Evolutionary conservation across 2,888 invertebrate genomes (phyloP), one percentile per base, ranked within the genome.

Genomic region (Lordiphosa fenestrarum): DNA sequence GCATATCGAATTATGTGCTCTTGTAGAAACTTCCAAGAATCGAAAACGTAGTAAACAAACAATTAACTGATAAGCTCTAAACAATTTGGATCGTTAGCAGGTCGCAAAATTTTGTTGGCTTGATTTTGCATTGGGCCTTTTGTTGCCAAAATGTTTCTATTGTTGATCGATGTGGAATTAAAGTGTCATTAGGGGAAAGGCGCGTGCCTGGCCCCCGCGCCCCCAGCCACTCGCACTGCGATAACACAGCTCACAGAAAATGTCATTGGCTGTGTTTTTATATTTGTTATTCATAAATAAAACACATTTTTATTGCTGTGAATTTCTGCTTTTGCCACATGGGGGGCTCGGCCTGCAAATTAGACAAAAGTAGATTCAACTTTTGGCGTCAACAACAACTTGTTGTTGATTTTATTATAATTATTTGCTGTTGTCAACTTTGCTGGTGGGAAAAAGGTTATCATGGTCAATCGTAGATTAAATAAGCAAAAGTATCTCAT

Each of bases 41-140:
- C 50, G 50, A 50, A 36, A 15, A 13, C 15, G 62, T 33, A 46
- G 85, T 84, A 84, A 81, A 81, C 80, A 81, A 78, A 82, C 68
- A 59, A 81, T 81, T 84, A 82, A 44, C 67, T 65, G 84, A 84
- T 82, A 81, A 60, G 53, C 6, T 12, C 19, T 23, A 48, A 56
- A 49, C 35, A 59, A 53, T 59, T 23, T 38, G 33, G 47, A 55
- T 40, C 57, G n/a, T 38, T 21, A 44, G 19, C 37, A 30, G n/a
- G 39, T 39, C 46, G 12, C 37, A 23, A 13, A 41, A 10, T 9
- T 30, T 7, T 30, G 9, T 30, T n/a, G n/a, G 30, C 30, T 30
- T 30, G 30, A 4, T 10, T 30, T 30, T 10, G 9, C 30, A 7
- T 30, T 30, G 9, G 30, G 30, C 4, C 30, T 30, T 9, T 10